Percentiles rank a stretch among this genome's conserved stretches.
Evolutionary conservation across 2,888 invertebrate species (phyloP).

Genomic region (Maniola hyperantus): DNA sequence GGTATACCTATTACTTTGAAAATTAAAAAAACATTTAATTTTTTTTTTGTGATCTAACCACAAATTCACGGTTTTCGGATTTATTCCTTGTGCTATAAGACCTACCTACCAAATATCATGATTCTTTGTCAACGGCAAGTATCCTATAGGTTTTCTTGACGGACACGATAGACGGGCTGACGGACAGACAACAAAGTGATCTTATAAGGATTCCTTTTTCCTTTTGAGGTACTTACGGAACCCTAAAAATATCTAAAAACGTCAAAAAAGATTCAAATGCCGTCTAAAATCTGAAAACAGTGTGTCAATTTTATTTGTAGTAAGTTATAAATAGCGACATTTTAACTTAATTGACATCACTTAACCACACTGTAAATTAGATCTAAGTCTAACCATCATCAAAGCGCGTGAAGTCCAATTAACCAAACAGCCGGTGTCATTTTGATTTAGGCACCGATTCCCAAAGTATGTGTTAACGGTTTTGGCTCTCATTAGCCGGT

Average conservation of each 20-base stretch:
- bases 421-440: constrained; percentile 59
- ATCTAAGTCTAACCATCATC: constrained; percentile 41
- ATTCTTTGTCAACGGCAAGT: no score
- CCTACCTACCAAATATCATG: no score
- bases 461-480: constrained; percentile 48
- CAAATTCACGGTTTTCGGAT: no score
- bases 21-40: no score
- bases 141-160: no score
- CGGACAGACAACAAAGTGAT: no score
- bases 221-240: background rate
- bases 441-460: constrained; percentile 59
- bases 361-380: constrained; percentile 41
- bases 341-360: constrained; percentile 57
- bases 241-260: no score
- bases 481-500: constrained; percentile 67
- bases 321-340: constrained; percentile 18
- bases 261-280: background rate
- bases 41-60: no score
- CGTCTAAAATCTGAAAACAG: background rate
- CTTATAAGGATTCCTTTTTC: no score
- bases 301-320: background rate
- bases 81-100: no score
- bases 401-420: constrained; percentile 57
- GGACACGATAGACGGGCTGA: no score
- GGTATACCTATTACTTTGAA: no score